Evolutionary conservation across 2,888 invertebrate genomes (phyloP), one percentile per base, ranked within the genome.

Genomic region (Ischnura elegans): DNA sequence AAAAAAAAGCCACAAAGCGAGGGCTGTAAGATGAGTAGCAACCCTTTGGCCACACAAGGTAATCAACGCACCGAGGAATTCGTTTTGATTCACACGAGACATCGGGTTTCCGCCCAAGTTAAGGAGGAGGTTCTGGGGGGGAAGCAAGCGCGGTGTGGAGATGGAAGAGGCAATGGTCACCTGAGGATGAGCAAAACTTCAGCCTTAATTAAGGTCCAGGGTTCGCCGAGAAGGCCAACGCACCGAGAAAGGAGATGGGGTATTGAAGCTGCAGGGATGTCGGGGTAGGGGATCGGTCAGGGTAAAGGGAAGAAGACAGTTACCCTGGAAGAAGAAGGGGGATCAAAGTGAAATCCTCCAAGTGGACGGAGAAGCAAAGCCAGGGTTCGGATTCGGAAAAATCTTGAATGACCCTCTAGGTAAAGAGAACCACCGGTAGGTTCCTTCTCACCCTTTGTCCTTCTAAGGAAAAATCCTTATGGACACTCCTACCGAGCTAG

Each of bases 81-180:
- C 90, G 90, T 90, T 90, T 90, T 90, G 90, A 90, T 90, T 90
- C 61, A 90, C 61, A 55, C 25, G 90, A 90, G 90, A 90, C 87
- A 51, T 51, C 25, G 87, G 87, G 55, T 90, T 90, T 90, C 90
- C 43, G 19, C 55, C 36, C 90, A 43, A 36, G 61, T n/a, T 19
- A 43, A 61, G 55, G 90, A 61, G 36, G 25, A 25, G 25, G 61
- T 47, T 25, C 25, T 6, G 25, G n/a, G n/a, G 3, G 61, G 61
- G 21, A 21, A 16, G 25, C 25, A 25, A 36, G 16, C 25, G 13
- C 13, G 87, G 47, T 8, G 19, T 47, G 47, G 8, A 47, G 47
- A 47, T 13, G 87, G 36, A 51, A 51, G 87, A 87, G 36, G 51
- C 25, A 36, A 85, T 87, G 87, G 87, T 51, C 87, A 87, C 46